Percentiles rank a stretch among this genome's conserved stretches.
Conservation (phyloP, 1,140 invertebrate genomes). For the Drosophila sp. region DNA sequence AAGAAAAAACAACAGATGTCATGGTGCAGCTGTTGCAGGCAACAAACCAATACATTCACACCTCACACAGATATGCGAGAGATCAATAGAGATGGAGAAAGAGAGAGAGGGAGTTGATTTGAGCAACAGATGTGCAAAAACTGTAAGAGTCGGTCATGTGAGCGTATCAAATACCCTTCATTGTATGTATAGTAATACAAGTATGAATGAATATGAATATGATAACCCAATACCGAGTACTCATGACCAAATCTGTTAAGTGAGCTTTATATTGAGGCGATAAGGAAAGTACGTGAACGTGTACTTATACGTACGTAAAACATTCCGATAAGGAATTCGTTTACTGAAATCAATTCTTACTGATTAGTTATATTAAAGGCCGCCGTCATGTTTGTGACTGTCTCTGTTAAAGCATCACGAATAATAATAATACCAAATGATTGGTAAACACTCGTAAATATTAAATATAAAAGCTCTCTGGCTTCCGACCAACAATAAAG, state of each 20-base stretch:
- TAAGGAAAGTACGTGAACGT: constrained; percentile 30
- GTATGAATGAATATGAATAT: constrained; percentile 9
- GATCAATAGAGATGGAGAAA: neutral
- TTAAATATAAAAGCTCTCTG: neutral
- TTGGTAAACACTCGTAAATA: constrained; percentile 18
- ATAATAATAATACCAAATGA: constrained; percentile 30
- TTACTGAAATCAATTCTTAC: constrained; percentile 25
- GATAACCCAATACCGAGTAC: constrained; percentile 19
- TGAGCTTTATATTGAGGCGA: constrained; percentile 19
- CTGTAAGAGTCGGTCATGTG: neutral
- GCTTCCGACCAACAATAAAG: neutral
- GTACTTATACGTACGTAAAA: constrained; percentile 28
- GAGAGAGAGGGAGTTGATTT: constrained; percentile 11
- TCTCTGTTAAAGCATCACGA: constrained; percentile 18
- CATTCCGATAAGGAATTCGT: constrained; percentile 24
- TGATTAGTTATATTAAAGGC: constrained; percentile 34
- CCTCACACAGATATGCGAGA: neutral
- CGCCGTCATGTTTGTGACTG: constrained; percentile 14
- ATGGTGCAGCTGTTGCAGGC: constrained; percentile 45
- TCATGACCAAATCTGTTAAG: constrained; percentile 26
- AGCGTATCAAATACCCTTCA: constrained; percentile 10
- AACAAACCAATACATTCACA: neutral
- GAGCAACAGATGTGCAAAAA: constrained; percentile 43
- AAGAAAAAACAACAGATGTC: constrained; percentile 29
- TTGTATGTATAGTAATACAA: neutral